These are phyloP conservation scores for Eumeta japonica DNA, from an alignment of 1,140 invertebrate species.

Conservation along the genomic window DNA sequence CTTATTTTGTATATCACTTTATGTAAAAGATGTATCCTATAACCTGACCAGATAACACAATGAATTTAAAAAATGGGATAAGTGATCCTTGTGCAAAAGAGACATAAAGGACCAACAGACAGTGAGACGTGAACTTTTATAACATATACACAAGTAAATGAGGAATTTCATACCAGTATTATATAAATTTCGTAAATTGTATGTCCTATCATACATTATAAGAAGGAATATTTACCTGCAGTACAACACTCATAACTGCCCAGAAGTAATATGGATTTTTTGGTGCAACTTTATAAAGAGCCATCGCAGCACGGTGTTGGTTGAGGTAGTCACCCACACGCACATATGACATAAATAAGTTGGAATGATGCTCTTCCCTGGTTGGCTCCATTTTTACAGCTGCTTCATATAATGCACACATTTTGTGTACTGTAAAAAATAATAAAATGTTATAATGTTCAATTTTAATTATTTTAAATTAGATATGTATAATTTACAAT, in stretches of 20 bases:
- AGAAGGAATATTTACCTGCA: conserved; percentile 68
- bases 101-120: too few species aligned
- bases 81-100: too few species aligned
- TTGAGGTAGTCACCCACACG: conserved; percentile 85
- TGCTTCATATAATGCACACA: conserved; percentile 85
- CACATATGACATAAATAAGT: conserved; percentile 95
- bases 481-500: too few species aligned
- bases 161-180: neutral
- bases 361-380: conserved; percentile 89
- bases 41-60: too few species aligned
- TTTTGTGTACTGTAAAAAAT: conserved; percentile 74
- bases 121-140: too few species aligned
- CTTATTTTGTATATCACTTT: too few species aligned
- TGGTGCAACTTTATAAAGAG: conserved; percentile 84
- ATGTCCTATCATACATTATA: conserved; percentile 12
- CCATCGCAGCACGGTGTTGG: conserved; percentile 86
- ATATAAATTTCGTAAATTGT: neutral
- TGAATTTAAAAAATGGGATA: too few species aligned
- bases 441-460: neutral
- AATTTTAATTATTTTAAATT: neutral
- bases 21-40: too few species aligned
- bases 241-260: conserved; percentile 93
- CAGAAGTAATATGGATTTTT: conserved; percentile 98
- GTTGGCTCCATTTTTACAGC: conserved; percentile 81
- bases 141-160: too few species aligned